Evolutionary conservation across 2,888 invertebrate genomes (phyloP), one percentile per base, ranked within the genome.

Genomic region (Polyploca ridens): DNA sequence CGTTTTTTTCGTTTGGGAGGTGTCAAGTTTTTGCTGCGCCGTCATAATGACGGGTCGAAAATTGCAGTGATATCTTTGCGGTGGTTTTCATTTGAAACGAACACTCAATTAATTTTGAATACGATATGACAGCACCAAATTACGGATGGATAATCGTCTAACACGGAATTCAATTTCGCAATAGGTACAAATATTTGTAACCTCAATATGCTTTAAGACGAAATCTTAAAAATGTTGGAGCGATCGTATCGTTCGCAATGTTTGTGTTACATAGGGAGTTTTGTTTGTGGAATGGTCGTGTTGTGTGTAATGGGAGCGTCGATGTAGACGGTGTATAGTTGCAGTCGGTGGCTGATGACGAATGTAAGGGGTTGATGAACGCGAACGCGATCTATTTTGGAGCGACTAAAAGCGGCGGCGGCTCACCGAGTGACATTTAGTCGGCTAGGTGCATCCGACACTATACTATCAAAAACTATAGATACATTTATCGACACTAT

Each of bases 401-500:
- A 90, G 86, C 92, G 87, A 88, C 90, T 93, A 94, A 91, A 94
- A 86, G 84, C 86, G 89, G 87, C 88, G 78, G 75, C 83, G 83
- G 89, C 88, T 89, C 90, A 91, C 92, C 91, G 90, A 93, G 88
- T 94, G 94, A 94, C 94, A 94, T 94, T 94, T 94, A 89, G 84
- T 84, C 83, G 82, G 87, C 90, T 90, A 89, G 91, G 87, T 93
- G 92, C 93, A 93, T 91, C 91, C 85, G 85, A 88, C 83, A 77
- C 81, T 81, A 78, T 79, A 84, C 85, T 84, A 85, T 83, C 82
- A 78, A 80, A 82, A 76, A 78, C 72, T 82, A 80, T 75, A 83
- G 76, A 80, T 79, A 76, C 78, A 76, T 79, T 65, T 66, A 67
- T 68, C 64, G 57, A 66, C 66, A 77, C 75, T 81, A 80, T 54